Percentiles rank a stretch among this genome's conserved stretches.
phyloP scores from a whole-genome alignment of 2,797 vertebrate genomes.

The Crypturellus tataupa region DNA sequence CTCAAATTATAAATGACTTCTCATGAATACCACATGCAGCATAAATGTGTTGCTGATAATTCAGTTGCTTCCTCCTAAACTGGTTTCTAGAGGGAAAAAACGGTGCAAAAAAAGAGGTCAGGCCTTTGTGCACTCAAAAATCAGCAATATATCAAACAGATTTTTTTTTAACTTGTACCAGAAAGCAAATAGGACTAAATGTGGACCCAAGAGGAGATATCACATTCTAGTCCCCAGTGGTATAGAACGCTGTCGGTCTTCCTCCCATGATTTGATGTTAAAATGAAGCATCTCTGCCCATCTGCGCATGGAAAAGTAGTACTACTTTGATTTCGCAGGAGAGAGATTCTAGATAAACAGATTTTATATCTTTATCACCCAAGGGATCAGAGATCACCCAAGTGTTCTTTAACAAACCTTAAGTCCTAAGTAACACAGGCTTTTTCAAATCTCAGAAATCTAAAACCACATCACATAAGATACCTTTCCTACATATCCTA shows the following conservation, averaged over 20 bases:
- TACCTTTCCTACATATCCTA: background rate
- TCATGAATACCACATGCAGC: background rate
- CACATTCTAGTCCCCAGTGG: background rate
- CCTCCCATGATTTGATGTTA: background rate
- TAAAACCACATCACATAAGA: background rate
- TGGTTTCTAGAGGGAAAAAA: background rate
- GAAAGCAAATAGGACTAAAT: background rate
- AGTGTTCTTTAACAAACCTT: background rate
- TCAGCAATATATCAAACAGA: background rate
- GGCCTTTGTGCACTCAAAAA: background rate
- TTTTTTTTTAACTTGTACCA: background rate
- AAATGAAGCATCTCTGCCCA: background rate
- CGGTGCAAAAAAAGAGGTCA: background rate
- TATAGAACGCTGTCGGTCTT: background rate
- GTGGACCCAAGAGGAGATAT: background rate
- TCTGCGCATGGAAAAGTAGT: background rate
- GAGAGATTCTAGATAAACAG: background rate
- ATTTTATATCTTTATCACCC: background rate
- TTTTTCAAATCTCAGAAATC: background rate
- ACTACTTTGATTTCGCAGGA: background rate
- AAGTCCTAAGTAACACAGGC: background rate
- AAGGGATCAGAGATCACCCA: background rate
- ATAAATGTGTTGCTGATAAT: background rate
- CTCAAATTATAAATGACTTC: background rate
- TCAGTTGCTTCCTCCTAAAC: background rate